phyloP scores from a whole-genome alignment of 2,888 invertebrate genomes.

The Rhimphoctona megacephalus region DNA sequence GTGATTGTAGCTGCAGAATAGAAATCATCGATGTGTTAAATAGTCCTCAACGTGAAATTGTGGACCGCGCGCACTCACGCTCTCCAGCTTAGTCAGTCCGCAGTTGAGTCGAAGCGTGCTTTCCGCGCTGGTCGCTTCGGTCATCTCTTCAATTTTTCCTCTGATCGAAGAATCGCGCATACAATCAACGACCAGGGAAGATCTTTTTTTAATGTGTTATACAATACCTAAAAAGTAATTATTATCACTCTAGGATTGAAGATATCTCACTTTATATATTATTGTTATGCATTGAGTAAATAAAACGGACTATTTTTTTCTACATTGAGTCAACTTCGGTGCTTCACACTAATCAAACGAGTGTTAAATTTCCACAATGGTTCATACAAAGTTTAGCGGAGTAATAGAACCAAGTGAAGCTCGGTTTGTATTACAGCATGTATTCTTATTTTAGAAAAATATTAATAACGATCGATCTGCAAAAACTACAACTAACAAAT shows the following conservation, averaged over 20 bases:
- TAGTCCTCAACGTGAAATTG: conserved; percentile 33
- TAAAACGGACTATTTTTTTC: background rate
- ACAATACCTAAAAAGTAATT: conserved; percentile 5
- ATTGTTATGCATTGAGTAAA: background rate
- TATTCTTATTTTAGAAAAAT: too few relatives aligned
- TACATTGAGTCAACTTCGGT: background rate
- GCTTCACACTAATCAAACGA: background rate
- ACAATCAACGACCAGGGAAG: background rate
- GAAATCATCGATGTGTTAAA: conserved; percentile 25
- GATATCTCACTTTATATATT: background rate
- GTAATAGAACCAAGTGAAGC: too few relatives aligned
- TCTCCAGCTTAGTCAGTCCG: conserved; percentile 33
- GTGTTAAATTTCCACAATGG: background rate
- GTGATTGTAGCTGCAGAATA: conserved; percentile 28
- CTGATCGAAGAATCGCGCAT: conserved; percentile 23
- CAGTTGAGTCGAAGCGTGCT: conserved; percentile 60
- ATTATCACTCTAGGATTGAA: background rate
- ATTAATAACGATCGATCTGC: background rate
- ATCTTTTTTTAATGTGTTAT: background rate
- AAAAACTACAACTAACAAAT: background rate
- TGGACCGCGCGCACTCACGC: conserved; percentile 55
- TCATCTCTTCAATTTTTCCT: conserved; percentile 42
- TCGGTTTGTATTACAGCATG: too few relatives aligned
- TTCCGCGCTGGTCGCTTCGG: conserved; percentile 62
- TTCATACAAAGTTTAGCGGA: background rate